Evolutionary conservation across 2,113 vertebrate genomes (phyloP).

Genomic region (Recurvirostra avosetta): DNA sequence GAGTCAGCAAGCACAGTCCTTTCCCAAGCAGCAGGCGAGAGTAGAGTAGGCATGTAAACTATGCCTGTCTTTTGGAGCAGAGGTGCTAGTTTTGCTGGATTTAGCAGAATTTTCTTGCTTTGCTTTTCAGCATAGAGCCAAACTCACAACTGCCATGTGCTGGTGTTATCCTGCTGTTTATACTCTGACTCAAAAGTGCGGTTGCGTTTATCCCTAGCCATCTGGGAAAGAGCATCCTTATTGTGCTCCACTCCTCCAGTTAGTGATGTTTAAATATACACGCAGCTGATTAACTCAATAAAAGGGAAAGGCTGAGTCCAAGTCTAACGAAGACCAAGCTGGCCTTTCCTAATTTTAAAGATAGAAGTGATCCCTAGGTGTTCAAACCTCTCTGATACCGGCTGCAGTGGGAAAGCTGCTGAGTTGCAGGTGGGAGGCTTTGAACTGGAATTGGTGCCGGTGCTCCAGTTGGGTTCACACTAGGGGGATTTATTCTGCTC

Average conservation of each 20-base stretch:
- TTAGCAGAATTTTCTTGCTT: constrained; percentile 1
- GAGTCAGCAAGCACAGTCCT: not conserved
- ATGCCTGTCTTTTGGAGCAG: not conserved
- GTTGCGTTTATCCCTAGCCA: not conserved
- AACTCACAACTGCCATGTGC: not conserved
- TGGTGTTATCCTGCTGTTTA: not conserved
- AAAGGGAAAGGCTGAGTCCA: not conserved
- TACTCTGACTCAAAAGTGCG: not conserved
- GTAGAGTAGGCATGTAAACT: not conserved
- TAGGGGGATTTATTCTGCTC: not conserved
- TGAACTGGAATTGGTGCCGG: not conserved
- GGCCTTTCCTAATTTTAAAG: not conserved
- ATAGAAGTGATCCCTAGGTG: not conserved
- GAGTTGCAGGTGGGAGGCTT: not conserved
- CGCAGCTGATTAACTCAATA: not conserved
- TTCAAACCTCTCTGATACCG: not conserved
- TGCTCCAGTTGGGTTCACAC: not conserved
- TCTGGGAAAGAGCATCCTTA: not conserved
- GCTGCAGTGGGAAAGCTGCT: not conserved
- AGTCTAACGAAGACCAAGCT: not conserved
- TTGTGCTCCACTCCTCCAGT: not conserved
- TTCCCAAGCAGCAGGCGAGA: not conserved
- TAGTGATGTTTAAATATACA: constrained; percentile 9
- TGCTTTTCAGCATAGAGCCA: not conserved
- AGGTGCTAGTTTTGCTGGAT: not conserved